A percentile compares a stretch with the other conserved stretches of the same genome.
phyloP scores from a whole-genome alignment of 1,140 invertebrate genomes.

The Drosophila repleta region DNA sequence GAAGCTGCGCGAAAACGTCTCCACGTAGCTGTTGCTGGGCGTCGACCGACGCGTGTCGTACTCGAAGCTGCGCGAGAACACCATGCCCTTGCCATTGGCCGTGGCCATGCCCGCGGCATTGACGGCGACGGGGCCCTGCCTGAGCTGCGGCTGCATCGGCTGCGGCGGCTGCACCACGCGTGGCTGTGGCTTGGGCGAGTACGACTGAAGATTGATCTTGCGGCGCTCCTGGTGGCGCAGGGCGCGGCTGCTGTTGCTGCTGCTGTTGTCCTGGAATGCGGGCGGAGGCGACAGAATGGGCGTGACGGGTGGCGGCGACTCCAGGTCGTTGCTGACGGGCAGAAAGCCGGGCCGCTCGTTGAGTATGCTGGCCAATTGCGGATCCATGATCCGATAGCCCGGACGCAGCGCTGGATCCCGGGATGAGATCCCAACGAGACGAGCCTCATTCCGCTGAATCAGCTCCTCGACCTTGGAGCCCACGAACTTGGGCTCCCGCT shows the following conservation, averaged over 20 bases:
- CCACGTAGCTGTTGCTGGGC: conserved; percentile 70
- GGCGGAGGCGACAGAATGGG: conserved; percentile 85
- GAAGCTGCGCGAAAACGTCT: conserved; percentile 83
- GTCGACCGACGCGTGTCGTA: conserved; percentile 74
- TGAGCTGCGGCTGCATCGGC: conserved; percentile 25
- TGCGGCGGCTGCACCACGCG: conserved; percentile 26
- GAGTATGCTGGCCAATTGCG: conserved; percentile 73
- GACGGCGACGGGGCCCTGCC: neutral
- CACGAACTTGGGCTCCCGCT: conserved; percentile 60
- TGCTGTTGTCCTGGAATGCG: conserved; percentile 84
- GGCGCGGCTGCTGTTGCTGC: conserved; percentile 61
- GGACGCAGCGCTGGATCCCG: conserved; percentile 61
- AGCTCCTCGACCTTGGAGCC: conserved; percentile 81
- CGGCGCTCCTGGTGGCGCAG: conserved; percentile 49
- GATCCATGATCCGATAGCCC: conserved; percentile 77
- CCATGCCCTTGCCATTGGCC: conserved; percentile 73
- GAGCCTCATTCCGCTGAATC: conserved; percentile 75
- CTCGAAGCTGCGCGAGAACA: conserved; percentile 83
- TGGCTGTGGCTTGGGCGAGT: conserved; percentile 25
- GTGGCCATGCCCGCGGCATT: conserved; percentile 1
- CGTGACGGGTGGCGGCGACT: conserved; percentile 84
- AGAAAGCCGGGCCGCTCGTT: conserved; percentile 82
- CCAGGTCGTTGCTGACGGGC: conserved; percentile 69
- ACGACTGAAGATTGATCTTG: conserved; percentile 50
- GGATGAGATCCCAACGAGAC: conserved; percentile 39